Evolutionary conservation across 2,797 vertebrate genomes (phyloP).

Genomic region (Anguilla megastoma): DNA sequence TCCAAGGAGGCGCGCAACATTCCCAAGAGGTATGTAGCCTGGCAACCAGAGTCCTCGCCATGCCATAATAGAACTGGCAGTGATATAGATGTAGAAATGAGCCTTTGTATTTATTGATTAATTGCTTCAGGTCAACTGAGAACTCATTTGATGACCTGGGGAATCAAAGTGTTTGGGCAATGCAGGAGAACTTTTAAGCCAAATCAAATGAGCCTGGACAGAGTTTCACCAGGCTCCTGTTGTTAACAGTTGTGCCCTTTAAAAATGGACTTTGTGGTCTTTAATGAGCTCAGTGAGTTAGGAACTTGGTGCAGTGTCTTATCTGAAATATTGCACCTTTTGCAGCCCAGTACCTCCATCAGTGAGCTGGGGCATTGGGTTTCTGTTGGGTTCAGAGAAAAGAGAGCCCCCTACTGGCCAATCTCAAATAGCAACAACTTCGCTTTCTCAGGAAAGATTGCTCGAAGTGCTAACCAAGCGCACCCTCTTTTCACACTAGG

Average conservation of each 20-base stretch:
- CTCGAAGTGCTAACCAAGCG: neutral
- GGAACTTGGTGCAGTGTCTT: neutral
- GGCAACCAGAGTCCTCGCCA: neutral
- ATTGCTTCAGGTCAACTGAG: neutral
- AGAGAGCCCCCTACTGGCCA: neutral
- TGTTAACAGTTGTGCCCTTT: too few relatives aligned
- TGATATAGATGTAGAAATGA: neutral
- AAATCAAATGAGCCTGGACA: neutral
- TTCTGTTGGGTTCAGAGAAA: neutral
- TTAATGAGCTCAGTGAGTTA: neutral
- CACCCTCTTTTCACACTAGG: neutral
- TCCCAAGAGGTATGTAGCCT: constrained; percentile 78
- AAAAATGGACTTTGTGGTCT: neutral
- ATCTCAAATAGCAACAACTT: neutral
- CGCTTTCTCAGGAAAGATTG: neutral
- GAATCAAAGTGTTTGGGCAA: neutral
- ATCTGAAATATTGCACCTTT: neutral
- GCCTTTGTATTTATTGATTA: neutral
- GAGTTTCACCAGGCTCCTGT: neutral
- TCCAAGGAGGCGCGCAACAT: constrained; percentile 87
- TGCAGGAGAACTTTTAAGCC: neutral
- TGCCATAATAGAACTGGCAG: neutral
- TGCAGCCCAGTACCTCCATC: neutral
- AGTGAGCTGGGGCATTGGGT: neutral
- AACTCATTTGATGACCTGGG: neutral